These are phyloP conservation scores for Galeopsomyia nigrocyanea DNA, from an alignment of 2,888 invertebrate genomes.

Conservation along the genomic window DNA sequence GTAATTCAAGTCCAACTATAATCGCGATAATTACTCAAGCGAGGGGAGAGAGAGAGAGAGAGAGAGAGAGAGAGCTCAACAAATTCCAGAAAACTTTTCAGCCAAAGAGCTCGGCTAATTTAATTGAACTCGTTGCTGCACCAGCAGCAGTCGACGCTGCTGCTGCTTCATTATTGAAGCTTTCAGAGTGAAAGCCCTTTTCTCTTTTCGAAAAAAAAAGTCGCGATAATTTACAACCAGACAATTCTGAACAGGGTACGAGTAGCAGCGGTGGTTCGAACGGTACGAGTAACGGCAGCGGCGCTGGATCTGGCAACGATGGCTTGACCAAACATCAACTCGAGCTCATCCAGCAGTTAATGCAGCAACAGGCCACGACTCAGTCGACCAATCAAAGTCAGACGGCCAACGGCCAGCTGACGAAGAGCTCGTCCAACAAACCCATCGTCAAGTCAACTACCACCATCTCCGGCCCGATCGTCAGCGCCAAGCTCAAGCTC, in stretches of 20 bases:
- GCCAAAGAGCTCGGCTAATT: no score
- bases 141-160: background rate
- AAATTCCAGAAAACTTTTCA: no score
- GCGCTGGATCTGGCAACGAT: constrained; percentile 70
- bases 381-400: constrained; percentile 42
- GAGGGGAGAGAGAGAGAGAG: no score
- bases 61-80: no score
- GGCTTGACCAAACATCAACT: constrained; percentile 81
- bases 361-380: constrained; percentile 69
- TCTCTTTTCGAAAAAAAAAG: no score
- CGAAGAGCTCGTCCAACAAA: constrained; percentile 64
- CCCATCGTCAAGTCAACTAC: constrained; percentile 63
- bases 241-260: constrained; percentile 63
- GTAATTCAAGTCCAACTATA: no score
- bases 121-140: no score
- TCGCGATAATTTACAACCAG: no score
- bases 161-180: no score
- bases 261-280: constrained; percentile 67
- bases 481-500: constrained; percentile 69
- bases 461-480: constrained; percentile 58
- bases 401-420: constrained; percentile 62
- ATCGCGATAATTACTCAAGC: no score
- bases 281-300: constrained; percentile 65
- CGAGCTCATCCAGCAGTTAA: constrained; percentile 82
- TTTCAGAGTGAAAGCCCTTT: no score